Evolutionary conservation across 2,113 vertebrate genomes (phyloP), one percentile per base, ranked within the genome.

Genomic region (Lycocorax pyrrhopterus): DNA sequence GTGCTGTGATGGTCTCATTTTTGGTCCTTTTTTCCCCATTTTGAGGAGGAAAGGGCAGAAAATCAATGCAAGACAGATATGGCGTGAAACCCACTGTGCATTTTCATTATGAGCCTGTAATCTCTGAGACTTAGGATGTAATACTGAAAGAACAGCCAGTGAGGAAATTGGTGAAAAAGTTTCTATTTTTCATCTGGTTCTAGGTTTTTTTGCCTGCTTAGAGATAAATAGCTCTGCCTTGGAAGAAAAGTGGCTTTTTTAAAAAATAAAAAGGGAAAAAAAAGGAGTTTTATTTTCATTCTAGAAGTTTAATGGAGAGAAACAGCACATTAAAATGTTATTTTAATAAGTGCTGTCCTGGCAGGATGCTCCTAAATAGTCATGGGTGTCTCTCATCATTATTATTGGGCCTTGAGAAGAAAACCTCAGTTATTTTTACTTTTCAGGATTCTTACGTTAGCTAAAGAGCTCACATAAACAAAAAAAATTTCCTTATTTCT

Each of bases 51-150:
- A 93, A 88, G 39, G 62, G 79, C 46, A 97, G 56, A 89, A 97
- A 97, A 96, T 93, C 91, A 81, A 92, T 83, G 79, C 12, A 73
- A 74, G 85, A 91, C 29, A 93, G 77, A 93, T 87, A 51, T 0
- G 0, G 10, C 3, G 2, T 15, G 3, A 49, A 93, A 47, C 25
- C 19, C 81, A 60, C 39, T 55, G 85, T 74, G 58, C 51, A 85
- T 93, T 97, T 90, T 88, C 39, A 33, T 52, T 77, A 11, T 37
- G 60, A 91, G 49, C 67, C 53, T 87, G 33, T 60, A 60, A 43
- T 56, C 72, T 93, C 37, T 80, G 56, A 93, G 91, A 71, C 86
- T 95, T 88, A 90, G 72, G 77, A 95, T 95, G 74, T n/a, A 56
- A 77, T 59, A 86, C 16, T 64, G 44, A 82, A 66, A 58, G 66